Conservation (phyloP, 2,113 vertebrate genomes). For the Prochilodus magdalenae region DNA sequence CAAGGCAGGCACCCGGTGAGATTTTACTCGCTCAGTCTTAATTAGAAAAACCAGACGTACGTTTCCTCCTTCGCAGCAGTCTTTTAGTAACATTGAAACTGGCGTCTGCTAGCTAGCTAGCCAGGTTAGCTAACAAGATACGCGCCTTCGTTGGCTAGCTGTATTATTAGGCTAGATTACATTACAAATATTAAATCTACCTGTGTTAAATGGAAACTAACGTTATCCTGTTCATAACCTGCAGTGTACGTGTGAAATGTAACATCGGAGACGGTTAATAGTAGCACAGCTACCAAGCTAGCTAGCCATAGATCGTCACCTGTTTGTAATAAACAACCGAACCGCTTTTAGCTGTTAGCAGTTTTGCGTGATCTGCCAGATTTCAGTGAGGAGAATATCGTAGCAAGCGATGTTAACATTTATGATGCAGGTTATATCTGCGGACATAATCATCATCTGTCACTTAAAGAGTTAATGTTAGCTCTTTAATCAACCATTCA, state of each 20-base stretch:
- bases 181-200: not conserved
- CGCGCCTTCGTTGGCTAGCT: not conserved
- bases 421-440: not conserved
- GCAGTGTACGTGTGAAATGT: too few relatives aligned
- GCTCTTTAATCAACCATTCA: not conserved
- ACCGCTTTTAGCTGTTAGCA: not conserved
- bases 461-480: not conserved
- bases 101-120: not conserved
- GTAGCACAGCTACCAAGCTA: not conserved
- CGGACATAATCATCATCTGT: not conserved
- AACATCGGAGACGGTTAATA: too few relatives aligned
- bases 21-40: not conserved
- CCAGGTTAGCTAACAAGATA: not conserved
- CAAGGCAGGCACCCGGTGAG: conserved; percentile 78
- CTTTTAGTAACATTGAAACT: conserved; percentile 7
- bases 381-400: not conserved
- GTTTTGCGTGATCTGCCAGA: not conserved
- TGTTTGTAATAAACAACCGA: not conserved
- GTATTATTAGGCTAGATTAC: not conserved
- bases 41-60: not conserved
- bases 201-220: not conserved
- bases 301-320: not conserved
- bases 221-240: too few relatives aligned
- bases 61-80: not conserved
- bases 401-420: not conserved